These are phyloP conservation scores for Xestia rhomboidea DNA, from an alignment of 2,888 invertebrate species.

Conservation along the genomic window DNA sequence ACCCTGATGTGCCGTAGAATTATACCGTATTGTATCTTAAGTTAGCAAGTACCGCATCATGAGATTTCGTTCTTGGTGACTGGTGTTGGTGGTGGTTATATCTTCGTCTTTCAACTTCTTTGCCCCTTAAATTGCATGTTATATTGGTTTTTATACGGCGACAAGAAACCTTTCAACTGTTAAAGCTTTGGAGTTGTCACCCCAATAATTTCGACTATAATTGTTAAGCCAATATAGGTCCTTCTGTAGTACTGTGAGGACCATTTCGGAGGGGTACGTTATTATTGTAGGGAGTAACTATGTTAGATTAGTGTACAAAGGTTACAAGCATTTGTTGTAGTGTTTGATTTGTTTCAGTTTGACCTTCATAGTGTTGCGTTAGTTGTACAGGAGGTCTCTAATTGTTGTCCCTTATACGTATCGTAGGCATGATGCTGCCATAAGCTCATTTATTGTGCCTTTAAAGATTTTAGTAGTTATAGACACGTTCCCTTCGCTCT, in stretches of 20 bases:
- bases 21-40: slow-evolving; percentile 46
- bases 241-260: slow-evolving; percentile 34
- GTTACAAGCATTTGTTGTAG: slow-evolving; percentile 83
- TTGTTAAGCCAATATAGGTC: slow-evolving; percentile 33
- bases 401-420: slow-evolving; percentile 76
- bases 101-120: slow-evolving; percentile 37
- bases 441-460: slow-evolving; percentile 87
- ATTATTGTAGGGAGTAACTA: slow-evolving; percentile 57
- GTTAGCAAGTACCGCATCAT: slow-evolving; percentile 47
- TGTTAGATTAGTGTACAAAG: slow-evolving; percentile 71
- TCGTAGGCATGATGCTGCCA: slow-evolving; percentile 83
- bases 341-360: slow-evolving; percentile 73
- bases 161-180: slow-evolving; percentile 29
- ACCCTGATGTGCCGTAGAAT: slow-evolving; percentile 32
- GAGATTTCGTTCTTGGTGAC: slow-evolving; percentile 24
- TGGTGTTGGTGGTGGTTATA: slow-evolving; percentile 52
- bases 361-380: slow-evolving; percentile 72
- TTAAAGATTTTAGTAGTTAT: slow-evolving; percentile 76
- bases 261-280: slow-evolving; percentile 43
- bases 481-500: slow-evolving; percentile 66
- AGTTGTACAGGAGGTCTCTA: slow-evolving; percentile 75
- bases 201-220: slow-evolving; percentile 34
- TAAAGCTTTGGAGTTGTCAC: slow-evolving; percentile 30
- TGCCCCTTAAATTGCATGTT: slow-evolving; percentile 39
- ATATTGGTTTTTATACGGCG: slow-evolving; percentile 37